These are phyloP conservation scores for Pangasius larnaudii DNA, from an alignment of 2,797 vertebrate species.

Conservation along the genomic window DNA sequence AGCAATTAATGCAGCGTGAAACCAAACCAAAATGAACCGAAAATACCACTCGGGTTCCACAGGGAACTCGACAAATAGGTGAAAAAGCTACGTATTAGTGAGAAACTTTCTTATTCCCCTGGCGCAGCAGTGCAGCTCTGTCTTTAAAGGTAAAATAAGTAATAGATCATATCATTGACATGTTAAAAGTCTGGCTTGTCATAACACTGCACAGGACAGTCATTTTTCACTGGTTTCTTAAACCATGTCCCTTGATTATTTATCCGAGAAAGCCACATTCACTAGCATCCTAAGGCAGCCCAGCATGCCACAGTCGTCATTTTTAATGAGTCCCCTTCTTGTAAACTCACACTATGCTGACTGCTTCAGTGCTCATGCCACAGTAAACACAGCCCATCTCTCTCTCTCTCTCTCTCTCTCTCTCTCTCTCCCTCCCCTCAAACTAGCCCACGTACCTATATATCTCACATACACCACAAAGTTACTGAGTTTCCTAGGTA, in stretches of 20 bases:
- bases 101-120: neutral
- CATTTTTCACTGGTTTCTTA: neutral
- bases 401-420: neutral
- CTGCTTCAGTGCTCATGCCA: constrained; percentile 25
- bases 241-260: neutral
- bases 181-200: neutral
- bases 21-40: neutral
- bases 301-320: constrained; percentile 40
- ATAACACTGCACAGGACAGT: neutral
- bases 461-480: neutral
- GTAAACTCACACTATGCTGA: constrained; percentile 25
- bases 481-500: neutral
- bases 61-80: neutral
- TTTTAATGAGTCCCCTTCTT: constrained; percentile 52
- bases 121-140: neutral
- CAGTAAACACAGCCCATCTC: constrained; percentile 21
- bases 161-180: neutral
- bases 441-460: neutral
- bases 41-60: no score
- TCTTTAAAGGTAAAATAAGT: neutral
- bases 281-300: constrained; percentile 19
- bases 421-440: neutral
- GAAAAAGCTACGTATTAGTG: neutral
- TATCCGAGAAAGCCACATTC: neutral
- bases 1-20: neutral